Evolutionary conservation across 2,113 vertebrate genomes (phyloP).

Genomic region (Coptodon bakossiorum): DNA sequence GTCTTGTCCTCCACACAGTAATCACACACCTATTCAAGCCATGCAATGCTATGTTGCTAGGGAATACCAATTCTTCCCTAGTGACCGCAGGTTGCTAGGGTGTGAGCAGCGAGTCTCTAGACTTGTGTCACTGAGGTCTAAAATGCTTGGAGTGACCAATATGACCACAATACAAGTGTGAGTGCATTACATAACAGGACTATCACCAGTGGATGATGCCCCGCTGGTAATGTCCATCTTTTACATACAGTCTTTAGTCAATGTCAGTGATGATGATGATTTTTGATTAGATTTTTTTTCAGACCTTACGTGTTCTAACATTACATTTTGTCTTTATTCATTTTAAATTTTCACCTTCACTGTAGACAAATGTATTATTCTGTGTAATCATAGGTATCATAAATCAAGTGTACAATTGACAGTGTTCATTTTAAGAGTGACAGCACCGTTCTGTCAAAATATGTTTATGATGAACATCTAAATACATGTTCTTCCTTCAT

Average conservation of each 20-base stretch:
- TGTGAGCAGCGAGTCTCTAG: not conserved
- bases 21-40: not conserved
- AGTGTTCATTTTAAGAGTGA: not conserved
- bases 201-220: not conserved
- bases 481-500: not conserved
- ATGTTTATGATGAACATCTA: accelerated
- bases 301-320: not conserved
- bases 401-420: not conserved
- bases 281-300: not conserved
- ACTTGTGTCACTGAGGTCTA: not conserved
- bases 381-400: not conserved
- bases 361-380: not conserved
- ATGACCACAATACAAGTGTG: not conserved
- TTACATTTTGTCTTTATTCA: not conserved
- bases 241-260: not conserved
- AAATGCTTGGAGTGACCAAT: not conserved
- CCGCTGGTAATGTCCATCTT: not conserved
- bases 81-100: not conserved
- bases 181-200: not conserved
- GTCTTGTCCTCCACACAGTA: not conserved
- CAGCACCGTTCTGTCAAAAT: not conserved
- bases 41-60: not conserved
- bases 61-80: not conserved
- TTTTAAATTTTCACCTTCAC: not conserved
- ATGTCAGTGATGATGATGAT: not conserved